Evolutionary conservation across 2,113 vertebrate species (phyloP), one percentile per base, ranked within the genome.

Genomic region (Microcebus lehilahytsara): DNA sequence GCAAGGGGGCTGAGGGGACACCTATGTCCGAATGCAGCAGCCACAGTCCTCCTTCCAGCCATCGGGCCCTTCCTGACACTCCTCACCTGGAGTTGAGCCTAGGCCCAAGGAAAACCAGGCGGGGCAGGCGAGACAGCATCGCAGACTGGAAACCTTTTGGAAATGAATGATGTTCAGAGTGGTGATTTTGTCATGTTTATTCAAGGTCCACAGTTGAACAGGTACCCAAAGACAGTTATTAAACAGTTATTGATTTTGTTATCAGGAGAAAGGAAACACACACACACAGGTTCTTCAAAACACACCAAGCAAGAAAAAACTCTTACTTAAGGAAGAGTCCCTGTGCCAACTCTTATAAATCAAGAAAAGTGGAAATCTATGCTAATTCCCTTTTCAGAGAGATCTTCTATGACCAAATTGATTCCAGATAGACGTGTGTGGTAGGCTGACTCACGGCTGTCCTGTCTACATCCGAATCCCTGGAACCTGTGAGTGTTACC

Each of bases 171-270:
- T 27, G 62, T 67, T 62, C n/a, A 64, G 23, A 90, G 16, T 79
- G 16, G 37, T 67, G 49, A 79, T 86, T 86, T 37, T 86, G 30
- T 49, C 69, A 79, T 37, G 46, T 72, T 89, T 96, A 93, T 91
- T 92, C 84, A 89, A 86, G 74, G 83, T n/a, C 77, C 71, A 75
- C 40, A 60, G 25, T 16, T 90, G n/a, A 95, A 87, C 37, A 95
- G 84, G 37, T 51, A 66, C 32, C 40, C 71, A 62, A 74, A 78
- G 20, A 93, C n/a, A 74, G 25, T 40, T 37, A 89, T 92, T 96
- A 81, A 66, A 75, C 19, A 80, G 19, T 75, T 87, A 89, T 16
- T 71, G 27, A 66, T 67, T 64, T 69, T 46, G 69, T 85, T 77
- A 46, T 56, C 53, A 56, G 32, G n/a, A 94, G 30, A 89, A 9